phyloP scores from a whole-genome alignment of 2,888 invertebrate species.

The Chrysina gloriosa region DNA sequence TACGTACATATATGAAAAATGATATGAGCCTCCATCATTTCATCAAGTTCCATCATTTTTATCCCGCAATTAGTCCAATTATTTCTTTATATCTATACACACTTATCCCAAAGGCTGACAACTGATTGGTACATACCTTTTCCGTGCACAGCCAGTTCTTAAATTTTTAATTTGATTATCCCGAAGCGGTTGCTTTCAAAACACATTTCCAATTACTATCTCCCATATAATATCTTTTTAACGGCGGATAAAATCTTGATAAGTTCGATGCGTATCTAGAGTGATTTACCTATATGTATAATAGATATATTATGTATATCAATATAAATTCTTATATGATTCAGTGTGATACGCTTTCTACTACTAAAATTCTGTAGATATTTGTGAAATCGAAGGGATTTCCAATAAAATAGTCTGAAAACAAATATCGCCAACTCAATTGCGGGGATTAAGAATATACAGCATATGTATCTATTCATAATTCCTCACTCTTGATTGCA shows the following conservation, averaged over 20 bases:
- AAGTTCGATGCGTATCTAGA: not conserved
- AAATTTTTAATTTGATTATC: constrained; percentile 31
- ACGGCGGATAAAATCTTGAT: constrained; percentile 1
- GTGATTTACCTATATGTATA: not conserved
- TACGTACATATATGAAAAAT: not conserved
- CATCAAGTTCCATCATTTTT: not conserved
- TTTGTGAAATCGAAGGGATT: too few species aligned
- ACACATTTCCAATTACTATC: constrained; percentile 13
- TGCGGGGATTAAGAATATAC: too few species aligned
- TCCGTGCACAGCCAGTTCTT: not conserved
- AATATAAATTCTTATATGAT: too few species aligned
- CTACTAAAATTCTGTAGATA: too few species aligned
- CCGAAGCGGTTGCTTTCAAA: constrained; percentile 24
- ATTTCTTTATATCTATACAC: constrained; percentile 10
- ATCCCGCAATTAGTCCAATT: constrained; percentile 24
- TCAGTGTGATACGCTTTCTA: too few species aligned
- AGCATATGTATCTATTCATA: too few species aligned
- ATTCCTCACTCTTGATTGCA: too few species aligned
- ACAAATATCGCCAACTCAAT: too few species aligned
- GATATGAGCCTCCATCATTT: constrained; percentile 3
- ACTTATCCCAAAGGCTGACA: not conserved
- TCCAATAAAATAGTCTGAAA: too few species aligned
- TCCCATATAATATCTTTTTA: constrained; percentile 8
- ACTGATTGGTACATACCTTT: constrained; percentile 26
- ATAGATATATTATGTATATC: not conserved